Evolutionary conservation across 2,888 invertebrate species (phyloP).

Genomic region (Caenorhabditis sulstoni): DNA sequence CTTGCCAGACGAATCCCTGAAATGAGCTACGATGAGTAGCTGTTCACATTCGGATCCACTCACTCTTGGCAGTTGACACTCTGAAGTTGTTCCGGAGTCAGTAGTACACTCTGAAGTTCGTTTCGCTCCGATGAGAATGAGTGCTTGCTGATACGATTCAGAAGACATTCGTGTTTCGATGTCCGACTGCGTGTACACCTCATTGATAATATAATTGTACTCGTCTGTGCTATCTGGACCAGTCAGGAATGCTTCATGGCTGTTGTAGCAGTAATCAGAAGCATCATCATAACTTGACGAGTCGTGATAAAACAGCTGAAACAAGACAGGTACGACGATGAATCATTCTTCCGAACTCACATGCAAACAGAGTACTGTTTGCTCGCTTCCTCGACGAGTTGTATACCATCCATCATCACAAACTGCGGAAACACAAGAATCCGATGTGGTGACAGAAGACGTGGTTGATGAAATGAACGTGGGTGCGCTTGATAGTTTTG

Average conservation of each 20-base stretch:
- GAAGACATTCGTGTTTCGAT: conserved; percentile 3
- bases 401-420: conserved; percentile 47
- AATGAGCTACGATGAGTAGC: not conserved
- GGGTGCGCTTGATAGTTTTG: not conserved
- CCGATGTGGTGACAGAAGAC: conserved; percentile 5
- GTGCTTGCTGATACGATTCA: not conserved
- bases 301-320: conserved; percentile 53
- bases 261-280: conserved; percentile 23
- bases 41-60: not conserved
- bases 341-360: too few relatives aligned
- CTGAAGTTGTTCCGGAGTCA: conserved; percentile 18
- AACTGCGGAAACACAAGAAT: conserved; percentile 13
- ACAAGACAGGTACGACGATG: not conserved
- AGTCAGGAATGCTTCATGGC: conserved; percentile 38
- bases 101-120: conserved; percentile 25
- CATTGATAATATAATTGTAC: conserved; percentile 30
- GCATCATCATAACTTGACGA: conserved; percentile 39
- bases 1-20: conserved; percentile 18
- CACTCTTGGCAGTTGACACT: conserved; percentile 20
- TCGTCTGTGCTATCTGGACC: conserved; percentile 40
- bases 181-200: conserved; percentile 23
- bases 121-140: conserved; percentile 45
- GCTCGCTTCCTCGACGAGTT: conserved; percentile 32
- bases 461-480: conserved; percentile 1
- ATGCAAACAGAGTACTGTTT: conserved; percentile 27